These are phyloP conservation scores for Plectropomus leopardus DNA, from an alignment of 2,113 vertebrate species.

Conservation along the genomic window DNA sequence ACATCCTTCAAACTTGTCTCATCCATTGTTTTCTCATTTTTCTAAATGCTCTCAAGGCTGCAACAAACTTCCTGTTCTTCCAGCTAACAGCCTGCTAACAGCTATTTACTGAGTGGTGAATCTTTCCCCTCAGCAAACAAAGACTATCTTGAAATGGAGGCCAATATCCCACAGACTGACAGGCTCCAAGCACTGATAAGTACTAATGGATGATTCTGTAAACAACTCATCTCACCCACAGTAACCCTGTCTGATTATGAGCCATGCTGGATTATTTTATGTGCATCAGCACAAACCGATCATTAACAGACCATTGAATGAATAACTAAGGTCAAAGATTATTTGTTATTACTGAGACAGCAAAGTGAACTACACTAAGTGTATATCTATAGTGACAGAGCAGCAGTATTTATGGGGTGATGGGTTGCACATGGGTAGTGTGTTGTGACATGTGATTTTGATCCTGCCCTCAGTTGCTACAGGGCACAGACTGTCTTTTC, in stretches of 20 bases:
- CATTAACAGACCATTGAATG: neutral
- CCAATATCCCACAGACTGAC: neutral
- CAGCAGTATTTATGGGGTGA: neutral
- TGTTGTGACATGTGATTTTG: conserved; percentile 12
- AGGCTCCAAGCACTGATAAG: neutral
- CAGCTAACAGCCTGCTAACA: conserved; percentile 1
- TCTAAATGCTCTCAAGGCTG: neutral
- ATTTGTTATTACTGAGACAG: neutral
- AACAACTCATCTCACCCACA: neutral
- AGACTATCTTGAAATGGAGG: neutral
- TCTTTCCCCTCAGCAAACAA: neutral
- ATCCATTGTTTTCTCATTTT: neutral
- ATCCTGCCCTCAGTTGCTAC: neutral
- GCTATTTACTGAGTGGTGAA: neutral
- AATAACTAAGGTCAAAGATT: neutral
- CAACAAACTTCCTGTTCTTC: conserved; percentile 7
- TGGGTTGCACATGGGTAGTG: neutral
- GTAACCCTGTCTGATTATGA: too few species aligned
- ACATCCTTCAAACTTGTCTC: neutral
- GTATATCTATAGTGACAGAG: neutral
- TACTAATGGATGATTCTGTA: neutral
- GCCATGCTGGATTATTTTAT: neutral
- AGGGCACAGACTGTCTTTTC: neutral
- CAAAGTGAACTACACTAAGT: neutral
- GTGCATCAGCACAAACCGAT: neutral